These are phyloP conservation scores for Mohoua ochrocephala DNA, from an alignment of 2,113 vertebrate species.

Conservation along the genomic window DNA sequence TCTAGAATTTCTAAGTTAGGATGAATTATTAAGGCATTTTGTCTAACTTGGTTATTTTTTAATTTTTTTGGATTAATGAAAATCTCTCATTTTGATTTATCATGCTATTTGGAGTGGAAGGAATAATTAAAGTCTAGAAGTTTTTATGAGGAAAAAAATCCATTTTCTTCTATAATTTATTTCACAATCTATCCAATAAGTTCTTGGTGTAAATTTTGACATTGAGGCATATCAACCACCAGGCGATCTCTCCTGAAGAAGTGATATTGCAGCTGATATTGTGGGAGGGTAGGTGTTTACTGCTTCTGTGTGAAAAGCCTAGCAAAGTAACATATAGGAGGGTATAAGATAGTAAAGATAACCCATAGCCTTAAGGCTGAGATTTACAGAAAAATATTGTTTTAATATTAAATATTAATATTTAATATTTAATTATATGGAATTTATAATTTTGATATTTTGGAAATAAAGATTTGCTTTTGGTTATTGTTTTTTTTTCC, in stretches of 20 bases:
- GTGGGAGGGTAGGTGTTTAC: neutral
- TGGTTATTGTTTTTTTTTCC: too few relatives aligned
- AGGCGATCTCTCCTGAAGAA: neutral
- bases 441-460: neutral
- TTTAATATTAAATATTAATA: neutral
- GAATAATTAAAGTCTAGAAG: neutral
- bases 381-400: neutral
- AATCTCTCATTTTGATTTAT: neutral
- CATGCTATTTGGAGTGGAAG: neutral
- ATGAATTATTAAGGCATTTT: neutral
- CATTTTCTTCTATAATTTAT: neutral
- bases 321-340: neutral
- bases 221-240: neutral
- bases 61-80: neutral
- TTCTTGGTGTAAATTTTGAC: neutral
- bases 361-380: neutral
- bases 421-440: neutral
- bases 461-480: neutral
- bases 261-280: neutral
- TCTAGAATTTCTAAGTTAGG: neutral
- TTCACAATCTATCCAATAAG: neutral
- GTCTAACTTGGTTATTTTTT: neutral
- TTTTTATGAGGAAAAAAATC: rapidly evolving
- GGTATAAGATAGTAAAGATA: neutral
- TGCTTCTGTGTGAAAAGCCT: neutral